phyloP scores from a whole-genome alignment of 2,113 vertebrate genomes.

The Uria aalge region DNA sequence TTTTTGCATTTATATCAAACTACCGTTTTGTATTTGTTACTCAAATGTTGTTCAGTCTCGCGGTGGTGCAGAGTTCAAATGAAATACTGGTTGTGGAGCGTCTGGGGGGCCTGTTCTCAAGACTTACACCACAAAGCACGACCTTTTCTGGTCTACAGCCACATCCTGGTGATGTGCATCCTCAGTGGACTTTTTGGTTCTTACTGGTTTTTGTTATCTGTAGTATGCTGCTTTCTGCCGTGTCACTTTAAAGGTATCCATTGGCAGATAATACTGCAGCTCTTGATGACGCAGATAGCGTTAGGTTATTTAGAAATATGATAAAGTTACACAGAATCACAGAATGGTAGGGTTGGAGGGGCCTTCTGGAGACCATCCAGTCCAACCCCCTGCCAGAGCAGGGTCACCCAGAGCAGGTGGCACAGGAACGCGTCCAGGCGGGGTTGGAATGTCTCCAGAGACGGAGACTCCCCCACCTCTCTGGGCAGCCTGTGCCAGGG shows the following conservation, averaged over 20 bases:
- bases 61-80: background rate
- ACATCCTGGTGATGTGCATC: background rate
- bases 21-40: background rate
- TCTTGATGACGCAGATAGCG: background rate
- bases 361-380: no score
- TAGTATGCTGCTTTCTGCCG: background rate
- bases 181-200: background rate
- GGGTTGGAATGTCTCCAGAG: no score
- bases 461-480: no score
- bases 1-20: background rate
- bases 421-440: no score
- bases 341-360: no score
- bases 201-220: background rate
- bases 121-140: background rate
- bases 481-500: no score
- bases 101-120: background rate
- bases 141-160: background rate
- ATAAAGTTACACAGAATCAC: background rate
- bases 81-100: rapidly evolving
- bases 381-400: no score
- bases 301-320: background rate
- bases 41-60: background rate
- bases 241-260: rapidly evolving
- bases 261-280: background rate
- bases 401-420: no score